phyloP scores from a whole-genome alignment of 2,113 vertebrate genomes.

The Hiodon alosoides region DNA sequence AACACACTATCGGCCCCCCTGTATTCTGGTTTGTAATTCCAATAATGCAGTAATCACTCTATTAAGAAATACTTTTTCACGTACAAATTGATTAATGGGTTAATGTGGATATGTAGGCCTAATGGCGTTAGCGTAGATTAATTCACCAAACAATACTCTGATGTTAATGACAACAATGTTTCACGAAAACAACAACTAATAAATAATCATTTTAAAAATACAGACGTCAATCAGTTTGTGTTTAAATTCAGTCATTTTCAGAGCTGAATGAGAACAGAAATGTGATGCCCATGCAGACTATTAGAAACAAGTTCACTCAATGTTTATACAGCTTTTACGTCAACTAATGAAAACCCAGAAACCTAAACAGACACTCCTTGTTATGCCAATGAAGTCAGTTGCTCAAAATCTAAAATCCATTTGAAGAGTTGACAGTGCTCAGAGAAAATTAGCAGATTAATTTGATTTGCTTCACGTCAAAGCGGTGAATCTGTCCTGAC shows the following conservation, averaged over 20 bases:
- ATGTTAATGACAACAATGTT: conserved; percentile 12
- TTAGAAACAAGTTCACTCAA: conserved; percentile 20
- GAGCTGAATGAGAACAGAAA: conserved; percentile 13
- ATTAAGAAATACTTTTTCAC: conserved; percentile 21
- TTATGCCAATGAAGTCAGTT: neutral
- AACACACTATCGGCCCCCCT: neutral
- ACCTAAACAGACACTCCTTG: conserved; percentile 10
- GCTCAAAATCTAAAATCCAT: conserved; percentile 6
- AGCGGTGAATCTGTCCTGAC: conserved; percentile 20
- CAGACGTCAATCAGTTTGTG: conserved; percentile 16
- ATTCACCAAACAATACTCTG: conserved; percentile 23
- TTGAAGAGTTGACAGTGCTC: conserved; percentile 2
- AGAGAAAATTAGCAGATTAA: conserved; percentile 17
- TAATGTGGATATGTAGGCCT: conserved; percentile 30
- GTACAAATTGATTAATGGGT: conserved; percentile 21
- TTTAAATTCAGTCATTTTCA: conserved; percentile 18
- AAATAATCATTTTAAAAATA: conserved; percentile 22
- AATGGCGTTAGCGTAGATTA: conserved; percentile 30
- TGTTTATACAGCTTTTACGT: conserved; percentile 6
- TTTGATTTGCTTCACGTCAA: conserved; percentile 1
- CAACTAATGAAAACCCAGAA: conserved; percentile 1
- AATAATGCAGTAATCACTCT: conserved; percentile 29
- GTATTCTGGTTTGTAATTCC: conserved; percentile 8
- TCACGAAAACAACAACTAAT: conserved; percentile 28
- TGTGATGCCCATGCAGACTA: conserved; percentile 21